Base-by-base conservation (phyloP, 2,797 vertebrate species). In the Lutra lutra region DNA sequence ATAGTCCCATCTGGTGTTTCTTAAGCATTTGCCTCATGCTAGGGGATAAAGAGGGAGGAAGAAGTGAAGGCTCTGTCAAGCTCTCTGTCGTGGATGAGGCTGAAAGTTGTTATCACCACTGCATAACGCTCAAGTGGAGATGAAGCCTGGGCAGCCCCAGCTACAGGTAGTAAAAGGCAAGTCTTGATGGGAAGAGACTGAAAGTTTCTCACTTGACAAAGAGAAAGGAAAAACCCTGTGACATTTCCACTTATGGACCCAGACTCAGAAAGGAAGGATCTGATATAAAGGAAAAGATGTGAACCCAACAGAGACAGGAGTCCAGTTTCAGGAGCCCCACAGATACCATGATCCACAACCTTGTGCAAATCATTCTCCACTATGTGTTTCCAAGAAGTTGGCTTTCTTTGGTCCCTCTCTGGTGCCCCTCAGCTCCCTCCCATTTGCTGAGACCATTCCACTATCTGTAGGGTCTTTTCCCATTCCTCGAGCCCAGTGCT, bases 221-320 rank as follows among this genome's bases (percentile, higher is more conserved):
- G 5, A 78, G 21, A 89, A 82, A 77, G 8, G 79, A 84, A 79
- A 48, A 7, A 13, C 48, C 72, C 20, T 84, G 12, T 60, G 32
- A 72, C 51, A 23, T 86, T 85, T 72, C 12, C 51, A 62, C 38
- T 70, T 9, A 72, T 2, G 51, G 43, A 38, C 20, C 8, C 62
- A 87, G 18, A 35, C 68, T 95, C 64, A 85, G 27, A 78, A 43
- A 88, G n/a, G 70, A 94, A 95, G 17, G 9, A 10, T 86, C 32
- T 58, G 5, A 77, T 43, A 48, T 13, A 84, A 82, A 73, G 35
- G 58, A 89, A 86, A 88, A n/a, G 35, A 11, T 32, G 7, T 58
- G 79, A 77, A n/a, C 56, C 17, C 58, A 56, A 54, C 4, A 29
- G 7, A 91, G 46, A 11, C n/a, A 43, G 9, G 15, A 48, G 12